Conservation (phyloP, 2,797 vertebrate species). For the Amphiprion clarkii region DNA sequence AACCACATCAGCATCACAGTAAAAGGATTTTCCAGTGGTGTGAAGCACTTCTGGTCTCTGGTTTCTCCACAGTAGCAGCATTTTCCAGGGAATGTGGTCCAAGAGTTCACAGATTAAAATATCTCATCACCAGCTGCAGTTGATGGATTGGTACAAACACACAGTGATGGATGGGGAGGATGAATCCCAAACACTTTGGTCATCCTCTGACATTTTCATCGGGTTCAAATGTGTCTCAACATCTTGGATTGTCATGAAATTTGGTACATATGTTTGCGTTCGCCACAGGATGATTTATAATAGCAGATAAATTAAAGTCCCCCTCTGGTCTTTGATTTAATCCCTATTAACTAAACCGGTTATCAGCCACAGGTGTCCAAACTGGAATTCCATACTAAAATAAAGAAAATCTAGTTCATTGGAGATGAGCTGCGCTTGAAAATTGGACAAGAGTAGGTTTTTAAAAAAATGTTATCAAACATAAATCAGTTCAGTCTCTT, state of each 20-base stretch:
- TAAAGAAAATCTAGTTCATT: no score
- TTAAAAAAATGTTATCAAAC: no score
- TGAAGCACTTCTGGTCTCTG: background rate
- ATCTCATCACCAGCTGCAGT: background rate
- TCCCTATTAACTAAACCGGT: no score
- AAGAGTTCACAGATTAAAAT: background rate
- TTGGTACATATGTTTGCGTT: no score
- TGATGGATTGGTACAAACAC: background rate
- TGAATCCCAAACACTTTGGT: background rate
- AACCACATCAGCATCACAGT: slow-evolving; percentile 2
- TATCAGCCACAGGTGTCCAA: no score
- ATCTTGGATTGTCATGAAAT: background rate
- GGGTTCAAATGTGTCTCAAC: background rate
- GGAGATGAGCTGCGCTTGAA: no score
- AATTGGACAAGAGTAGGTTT: no score
- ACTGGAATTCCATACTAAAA: no score
- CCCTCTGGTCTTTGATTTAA: no score
- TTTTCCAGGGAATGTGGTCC: background rate
- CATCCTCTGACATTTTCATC: background rate
- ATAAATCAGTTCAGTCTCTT: no score
- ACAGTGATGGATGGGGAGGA: background rate
- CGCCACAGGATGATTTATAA: no score
- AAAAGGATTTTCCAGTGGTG: background rate
- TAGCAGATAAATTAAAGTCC: no score
- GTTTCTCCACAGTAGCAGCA: background rate